Conservation (phyloP, 1,140 invertebrate genomes). For the Zelostemma sp. region DNA sequence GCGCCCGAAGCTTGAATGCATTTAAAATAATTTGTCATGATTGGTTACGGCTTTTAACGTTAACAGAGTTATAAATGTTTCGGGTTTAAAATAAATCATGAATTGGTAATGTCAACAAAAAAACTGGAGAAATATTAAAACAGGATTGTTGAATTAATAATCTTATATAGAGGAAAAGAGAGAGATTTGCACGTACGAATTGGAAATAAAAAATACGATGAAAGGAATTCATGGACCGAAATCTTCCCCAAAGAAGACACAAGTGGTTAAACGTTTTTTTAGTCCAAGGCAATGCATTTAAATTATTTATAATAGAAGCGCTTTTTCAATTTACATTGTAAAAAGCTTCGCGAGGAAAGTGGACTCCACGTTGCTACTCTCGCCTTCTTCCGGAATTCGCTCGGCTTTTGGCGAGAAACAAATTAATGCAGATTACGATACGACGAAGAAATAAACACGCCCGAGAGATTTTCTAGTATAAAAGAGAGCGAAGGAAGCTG, state of each 20-base stretch:
- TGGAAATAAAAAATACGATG: too few species aligned
- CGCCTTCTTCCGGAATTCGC: constrained; percentile 24
- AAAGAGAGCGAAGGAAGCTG: constrained; percentile 8
- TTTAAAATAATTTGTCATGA: too few species aligned
- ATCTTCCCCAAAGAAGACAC: background rate
- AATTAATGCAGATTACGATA: constrained; percentile 41
- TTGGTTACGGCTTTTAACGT: too few species aligned
- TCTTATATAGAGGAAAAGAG: too few species aligned
- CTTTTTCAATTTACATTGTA: constrained; percentile 58
- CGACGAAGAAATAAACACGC: constrained; percentile 32
- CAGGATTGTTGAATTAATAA: too few species aligned
- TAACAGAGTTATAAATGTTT: too few species aligned
- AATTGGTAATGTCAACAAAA: too few species aligned
- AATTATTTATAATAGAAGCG: constrained; percentile 59
- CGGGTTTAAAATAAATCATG: too few species aligned
- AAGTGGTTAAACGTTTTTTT: constrained; percentile 9
- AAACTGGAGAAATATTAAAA: too few species aligned
- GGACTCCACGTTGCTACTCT: constrained; percentile 6
- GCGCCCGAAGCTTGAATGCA: too few species aligned
- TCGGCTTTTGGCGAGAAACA: constrained; percentile 28
- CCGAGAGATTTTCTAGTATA: constrained; percentile 12
- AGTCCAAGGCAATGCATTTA: constrained; percentile 56
- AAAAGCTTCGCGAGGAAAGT: constrained; percentile 21
- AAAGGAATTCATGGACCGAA: too few species aligned
- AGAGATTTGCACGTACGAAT: too few species aligned